Conservation (phyloP, 2,797 vertebrate genomes). For the Epinephelus malabaricus region DNA sequence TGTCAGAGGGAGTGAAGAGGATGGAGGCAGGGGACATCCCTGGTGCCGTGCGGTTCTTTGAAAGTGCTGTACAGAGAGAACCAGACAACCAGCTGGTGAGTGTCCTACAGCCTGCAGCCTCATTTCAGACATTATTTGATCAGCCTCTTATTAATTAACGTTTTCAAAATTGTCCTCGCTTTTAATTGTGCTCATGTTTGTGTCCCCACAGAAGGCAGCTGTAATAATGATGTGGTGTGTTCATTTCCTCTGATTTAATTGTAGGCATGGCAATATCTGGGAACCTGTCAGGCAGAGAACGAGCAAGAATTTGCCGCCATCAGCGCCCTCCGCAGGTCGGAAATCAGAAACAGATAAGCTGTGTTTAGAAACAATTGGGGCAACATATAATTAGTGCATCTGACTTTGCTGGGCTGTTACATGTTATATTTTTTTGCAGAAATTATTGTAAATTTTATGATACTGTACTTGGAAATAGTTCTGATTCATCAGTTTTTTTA, state of each 20-base stretch:
- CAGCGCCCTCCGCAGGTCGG: slow-evolving; percentile 96
- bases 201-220: slow-evolving; percentile 15
- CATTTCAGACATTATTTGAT: background rate
- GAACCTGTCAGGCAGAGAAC: slow-evolving; percentile 98
- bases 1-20: slow-evolving; percentile 93
- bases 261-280: slow-evolving; percentile 98
- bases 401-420: background rate
- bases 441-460: background rate
- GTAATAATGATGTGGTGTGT: slow-evolving; percentile 16
- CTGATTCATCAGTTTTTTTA: background rate
- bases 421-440: no score
- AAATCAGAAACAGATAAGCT: slow-evolving; percentile 28
- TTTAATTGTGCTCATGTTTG: background rate
- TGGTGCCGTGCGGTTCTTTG: slow-evolving; percentile 96
- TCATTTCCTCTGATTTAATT: slow-evolving; percentile 10
- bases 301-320: slow-evolving; percentile 98
- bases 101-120: slow-evolving; percentile 1
- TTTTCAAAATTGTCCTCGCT: slow-evolving; percentile 1
- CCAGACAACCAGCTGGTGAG: slow-evolving; percentile 96
- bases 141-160: background rate
- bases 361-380: background rate
- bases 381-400: background rate
- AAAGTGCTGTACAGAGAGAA: slow-evolving; percentile 94
- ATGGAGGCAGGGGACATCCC: slow-evolving; percentile 96
- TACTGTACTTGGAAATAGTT: background rate